Percentiles rank a stretch among this genome's conserved stretches.
Conservation (phyloP, 2,113 vertebrate genomes). For the Pachycephala philippinensis region DNA sequence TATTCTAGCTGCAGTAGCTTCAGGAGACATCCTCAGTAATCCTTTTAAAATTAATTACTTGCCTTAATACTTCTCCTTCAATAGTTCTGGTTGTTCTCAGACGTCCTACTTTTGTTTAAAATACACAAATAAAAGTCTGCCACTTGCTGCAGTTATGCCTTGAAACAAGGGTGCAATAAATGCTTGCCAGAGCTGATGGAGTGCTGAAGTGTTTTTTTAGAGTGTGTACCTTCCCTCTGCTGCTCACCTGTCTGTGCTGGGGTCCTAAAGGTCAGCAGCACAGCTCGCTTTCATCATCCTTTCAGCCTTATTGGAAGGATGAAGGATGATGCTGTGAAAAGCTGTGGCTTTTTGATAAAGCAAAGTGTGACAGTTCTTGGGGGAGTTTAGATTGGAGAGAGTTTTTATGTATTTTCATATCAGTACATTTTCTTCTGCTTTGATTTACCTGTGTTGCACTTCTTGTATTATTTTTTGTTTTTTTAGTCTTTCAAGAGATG, state of each 20-base stretch:
- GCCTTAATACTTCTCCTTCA: not conserved
- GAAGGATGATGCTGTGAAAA: not conserved
- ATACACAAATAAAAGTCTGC: not conserved
- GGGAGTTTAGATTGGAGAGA: not conserved
- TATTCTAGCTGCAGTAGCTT: not conserved
- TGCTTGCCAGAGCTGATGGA: not conserved
- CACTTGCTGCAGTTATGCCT: not conserved
- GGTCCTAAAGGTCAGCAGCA: not conserved
- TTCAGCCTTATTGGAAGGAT: not conserved
- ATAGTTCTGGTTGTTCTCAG: not conserved
- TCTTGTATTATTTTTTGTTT: not conserved
- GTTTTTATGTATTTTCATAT: not conserved
- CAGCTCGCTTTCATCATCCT: not conserved
- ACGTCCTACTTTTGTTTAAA: not conserved
- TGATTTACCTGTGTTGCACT: not conserved
- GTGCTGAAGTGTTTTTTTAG: not conserved
- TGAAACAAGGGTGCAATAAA: not conserved
- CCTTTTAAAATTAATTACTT: not conserved
- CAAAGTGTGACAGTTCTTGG: not conserved
- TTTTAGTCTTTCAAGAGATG: not conserved
- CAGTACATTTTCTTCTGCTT: not conserved
- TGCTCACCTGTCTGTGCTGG: not conserved
- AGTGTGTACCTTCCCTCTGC: not conserved
- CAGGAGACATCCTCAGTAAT: not conserved
- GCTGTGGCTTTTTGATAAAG: not conserved